Percentiles rank a stretch among this genome's conserved stretches.
Evolutionary conservation across 2,888 invertebrate genomes (phyloP).

Genomic region (Lordiphosa fenestrarum): DNA sequence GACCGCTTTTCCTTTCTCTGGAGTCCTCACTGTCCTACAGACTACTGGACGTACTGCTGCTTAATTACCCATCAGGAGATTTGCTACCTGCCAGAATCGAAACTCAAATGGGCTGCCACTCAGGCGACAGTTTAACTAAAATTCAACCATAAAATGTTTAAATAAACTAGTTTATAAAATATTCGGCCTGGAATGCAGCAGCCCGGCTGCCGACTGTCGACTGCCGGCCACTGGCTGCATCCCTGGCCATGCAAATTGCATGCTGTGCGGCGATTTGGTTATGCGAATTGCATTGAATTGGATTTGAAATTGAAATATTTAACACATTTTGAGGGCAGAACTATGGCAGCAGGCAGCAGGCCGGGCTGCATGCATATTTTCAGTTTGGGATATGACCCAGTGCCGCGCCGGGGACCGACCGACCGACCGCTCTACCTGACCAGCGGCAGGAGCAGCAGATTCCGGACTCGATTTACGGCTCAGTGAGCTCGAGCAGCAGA

Average conservation of each 20-base stretch:
- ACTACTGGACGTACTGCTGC: no score
- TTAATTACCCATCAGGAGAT: no score
- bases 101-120: conserved; percentile 14
- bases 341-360: neutral
- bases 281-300: conserved; percentile 69
- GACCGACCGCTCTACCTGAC: neutral
- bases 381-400: no score
- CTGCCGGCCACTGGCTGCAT: conserved; percentile 7
- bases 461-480: conserved; percentile 43
- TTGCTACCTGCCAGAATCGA: conserved; percentile 1
- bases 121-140: conserved; percentile 31
- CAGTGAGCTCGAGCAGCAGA: conserved; percentile 45
- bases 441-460: neutral
- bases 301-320: conserved; percentile 71
- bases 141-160: conserved; percentile 18
- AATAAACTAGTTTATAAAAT: conserved; percentile 28
- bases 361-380: no score
- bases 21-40: no score
- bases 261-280: conserved; percentile 58
- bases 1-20: no score
- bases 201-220: neutral
- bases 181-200: conserved; percentile 12
- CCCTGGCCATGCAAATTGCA: conserved; percentile 59
- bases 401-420: no score
- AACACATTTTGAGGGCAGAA: conserved; percentile 48